Evolutionary conservation across 1,140 invertebrate genomes (phyloP).

Genomic region (Onthophagus taurus): DNA sequence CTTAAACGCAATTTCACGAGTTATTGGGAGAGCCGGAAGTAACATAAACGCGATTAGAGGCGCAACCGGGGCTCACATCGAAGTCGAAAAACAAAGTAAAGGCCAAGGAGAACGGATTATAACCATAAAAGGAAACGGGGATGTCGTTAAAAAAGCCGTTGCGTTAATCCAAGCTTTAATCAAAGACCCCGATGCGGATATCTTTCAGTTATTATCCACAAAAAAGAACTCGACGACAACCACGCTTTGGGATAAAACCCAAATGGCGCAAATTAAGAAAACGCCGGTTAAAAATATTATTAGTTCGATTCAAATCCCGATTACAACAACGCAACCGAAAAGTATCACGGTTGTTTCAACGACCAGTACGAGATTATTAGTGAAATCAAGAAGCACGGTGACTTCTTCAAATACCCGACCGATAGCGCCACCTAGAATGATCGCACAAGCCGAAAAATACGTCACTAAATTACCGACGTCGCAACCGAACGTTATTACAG

Average conservation of each 20-base stretch:
- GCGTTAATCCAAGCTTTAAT: slow-evolving; percentile 77
- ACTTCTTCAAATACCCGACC: slow-evolving; percentile 35
- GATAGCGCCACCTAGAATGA: slow-evolving; percentile 43
- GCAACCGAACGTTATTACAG: slow-evolving; percentile 49
- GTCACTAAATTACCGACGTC: slow-evolving; percentile 36
- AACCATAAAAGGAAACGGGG: slow-evolving; percentile 87
- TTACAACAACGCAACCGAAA: slow-evolving; percentile 23
- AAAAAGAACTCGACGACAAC: slow-evolving; percentile 40
- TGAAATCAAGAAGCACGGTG: slow-evolving; percentile 36
- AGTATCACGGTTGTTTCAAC: slow-evolving; percentile 13
- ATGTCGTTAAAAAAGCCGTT: slow-evolving; percentile 84
- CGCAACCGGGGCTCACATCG: slow-evolving; percentile 91
- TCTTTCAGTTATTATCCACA: slow-evolving; percentile 68
- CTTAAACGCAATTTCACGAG: slow-evolving; percentile 86
- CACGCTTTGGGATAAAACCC: slow-evolving; percentile 50
- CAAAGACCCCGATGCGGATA: slow-evolving; percentile 88
- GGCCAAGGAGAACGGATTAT: slow-evolving; percentile 88
- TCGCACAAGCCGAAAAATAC: slow-evolving; percentile 40
- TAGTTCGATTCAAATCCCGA: slow-evolving; percentile 19
- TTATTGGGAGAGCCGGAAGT: slow-evolving; percentile 90
- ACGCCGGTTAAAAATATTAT: slow-evolving; percentile 27
- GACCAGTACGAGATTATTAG: slow-evolving; percentile 22
- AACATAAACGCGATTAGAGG: slow-evolving; percentile 95
- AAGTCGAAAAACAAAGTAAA: slow-evolving; percentile 95
- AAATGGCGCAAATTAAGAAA: slow-evolving; percentile 34